Base-by-base conservation (phyloP, 2,113 vertebrate species). In the Prinia subflava region DNA sequence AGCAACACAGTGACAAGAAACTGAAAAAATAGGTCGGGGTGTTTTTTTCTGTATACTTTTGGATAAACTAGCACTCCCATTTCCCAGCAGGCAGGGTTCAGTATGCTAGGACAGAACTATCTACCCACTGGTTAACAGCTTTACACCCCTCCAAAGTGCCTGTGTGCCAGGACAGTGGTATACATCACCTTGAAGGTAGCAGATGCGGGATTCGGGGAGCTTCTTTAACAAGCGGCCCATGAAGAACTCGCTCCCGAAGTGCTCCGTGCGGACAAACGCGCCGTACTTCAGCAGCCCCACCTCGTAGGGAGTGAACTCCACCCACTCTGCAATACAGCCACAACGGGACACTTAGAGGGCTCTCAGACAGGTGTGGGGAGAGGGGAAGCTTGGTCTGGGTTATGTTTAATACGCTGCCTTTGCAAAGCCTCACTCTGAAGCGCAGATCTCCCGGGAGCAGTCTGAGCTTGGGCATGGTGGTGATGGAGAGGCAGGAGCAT, bases 231-330 rank as follows among this genome's bases (percentile, higher is more conserved):
- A 35, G 11, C 85, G 97, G 12, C 98, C 98, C 98, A 98, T 98
- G 96, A 98, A 98, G 96, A 98, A 98, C 91, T 98, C 96, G 0
- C 98, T 98, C 80, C 98, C 98, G 0, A 98, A 98, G 57, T 98
- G 60, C 67, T 98, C 90, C 0, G 97, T 96, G 82, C 90, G 97
- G 31, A 98, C 7, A 6, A 98, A 98, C 0, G 81, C 96, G 1
- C 98, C 98, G 0, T 98, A 98, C 77, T 98, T 98, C 79, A 97
- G 92, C 41, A 98, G 94, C 15, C 98, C 98, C 4, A 98, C 94
- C 65, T 98, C 98, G 1, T 98, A 87, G 56, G 98, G 98, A 15
- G 98, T 98, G 93, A 98, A 98, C 73, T 98, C 98, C 15, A 98
- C 97, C 98, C 98, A 98, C 62, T 98, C 98, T 98, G 93, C n/a